phyloP scores from a whole-genome alignment of 2,888 invertebrate species.

The Ctenicera cuprea region DNA sequence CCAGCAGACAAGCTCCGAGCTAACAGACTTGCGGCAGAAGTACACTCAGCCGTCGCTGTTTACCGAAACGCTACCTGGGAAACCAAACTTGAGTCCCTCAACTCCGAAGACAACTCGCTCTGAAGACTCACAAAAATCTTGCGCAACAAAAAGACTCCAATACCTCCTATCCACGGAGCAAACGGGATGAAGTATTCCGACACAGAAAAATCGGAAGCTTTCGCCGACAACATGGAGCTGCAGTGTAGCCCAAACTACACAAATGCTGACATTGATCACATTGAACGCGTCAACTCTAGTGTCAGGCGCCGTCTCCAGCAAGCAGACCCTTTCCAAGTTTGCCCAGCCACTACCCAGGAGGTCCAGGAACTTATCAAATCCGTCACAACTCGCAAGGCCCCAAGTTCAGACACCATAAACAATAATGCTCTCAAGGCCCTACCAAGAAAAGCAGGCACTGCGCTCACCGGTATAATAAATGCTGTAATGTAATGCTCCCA shows the following conservation, averaged over 20 bases:
- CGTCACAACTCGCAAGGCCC: background rate
- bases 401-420: background rate
- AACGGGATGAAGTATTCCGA: background rate
- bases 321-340: background rate
- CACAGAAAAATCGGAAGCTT: background rate
- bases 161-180: background rate
- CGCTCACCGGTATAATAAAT: background rate
- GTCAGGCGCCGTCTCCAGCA: background rate
- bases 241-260: background rate
- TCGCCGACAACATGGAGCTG: background rate
- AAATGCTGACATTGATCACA: background rate
- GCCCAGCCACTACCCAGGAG: background rate
- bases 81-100: background rate
- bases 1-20: too few relatives aligned
- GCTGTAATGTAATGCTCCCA: background rate
- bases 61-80: background rate
- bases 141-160: background rate
- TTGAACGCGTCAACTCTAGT: background rate
- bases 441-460: background rate
- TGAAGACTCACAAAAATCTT: background rate
- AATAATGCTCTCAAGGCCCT: background rate
- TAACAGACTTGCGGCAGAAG: background rate
- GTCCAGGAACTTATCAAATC: background rate
- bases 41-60: background rate
- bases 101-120: background rate